Evolutionary conservation across 2,797 vertebrate genomes (phyloP), one percentile per base, ranked within the genome.

Genomic region (Cyclopterus lumpus): DNA sequence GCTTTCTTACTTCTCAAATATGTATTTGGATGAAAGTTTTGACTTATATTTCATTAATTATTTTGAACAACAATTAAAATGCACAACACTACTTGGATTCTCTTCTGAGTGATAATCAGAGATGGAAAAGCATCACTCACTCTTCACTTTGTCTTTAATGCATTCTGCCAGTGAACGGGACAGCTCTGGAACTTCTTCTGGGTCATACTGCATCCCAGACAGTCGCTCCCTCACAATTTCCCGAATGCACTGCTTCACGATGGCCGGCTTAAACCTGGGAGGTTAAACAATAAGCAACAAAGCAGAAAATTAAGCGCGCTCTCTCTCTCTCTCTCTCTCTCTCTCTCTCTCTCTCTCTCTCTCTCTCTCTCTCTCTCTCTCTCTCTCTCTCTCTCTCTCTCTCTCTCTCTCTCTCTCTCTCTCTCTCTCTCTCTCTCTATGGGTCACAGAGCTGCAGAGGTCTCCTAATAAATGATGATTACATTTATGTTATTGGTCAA

Each of bases 81-180:
- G 6, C 44, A 14, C 8, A 20, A 24, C 7, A 42, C 6, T 28
- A 34, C 7, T 15, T 15, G 38, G 12, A 15, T 24, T 6, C 0
- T 20, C 10, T 8, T 53, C 5, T 36, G 38, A 11, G 36, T 11
- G 11, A 38, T 2, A 53, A 22, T 4, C 40, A 32, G 54, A 30
- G 14, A 22, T 3, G 0, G 1, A 51, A 12, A 58, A 66, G 18
- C 8, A 20, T 66, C 9, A 78, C 77, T 87, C 60, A 99, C 98
- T 94, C 94, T 98, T 98, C 32, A 99, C 92, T 86, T 93, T 95
- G 85, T 97, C 92, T 85, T 96, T 97, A 81, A 99, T 95, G n/a
- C 59, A 75, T 61, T 98, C 96, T 28, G 96, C 97, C 60, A 99
- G 86, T 4, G 75, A 93, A 20, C 82, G 86, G 51, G 96, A 95